Evolutionary conservation across 2,113 vertebrate genomes (phyloP).

Genomic region (Alces alces): DNA sequence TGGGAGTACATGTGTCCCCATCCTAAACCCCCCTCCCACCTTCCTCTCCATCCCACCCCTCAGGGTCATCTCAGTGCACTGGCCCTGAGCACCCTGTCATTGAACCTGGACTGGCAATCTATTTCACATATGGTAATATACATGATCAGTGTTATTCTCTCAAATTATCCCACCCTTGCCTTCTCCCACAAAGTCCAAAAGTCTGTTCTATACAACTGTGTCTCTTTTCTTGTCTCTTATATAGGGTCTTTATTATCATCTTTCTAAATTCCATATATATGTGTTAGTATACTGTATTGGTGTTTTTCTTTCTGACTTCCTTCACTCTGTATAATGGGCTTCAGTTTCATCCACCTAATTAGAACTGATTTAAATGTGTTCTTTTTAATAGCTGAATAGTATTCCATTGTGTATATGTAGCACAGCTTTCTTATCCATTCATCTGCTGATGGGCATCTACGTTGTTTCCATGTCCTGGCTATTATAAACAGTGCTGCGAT

Average conservation of each 20-base stretch:
- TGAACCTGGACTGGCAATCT: background rate
- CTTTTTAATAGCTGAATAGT: background rate
- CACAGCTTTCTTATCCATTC: background rate
- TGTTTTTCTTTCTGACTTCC: background rate
- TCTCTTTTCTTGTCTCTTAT: background rate
- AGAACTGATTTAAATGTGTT: background rate
- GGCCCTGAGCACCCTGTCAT: background rate
- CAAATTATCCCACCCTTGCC: background rate
- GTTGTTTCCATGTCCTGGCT: background rate
- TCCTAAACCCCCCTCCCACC: too few relatives aligned
- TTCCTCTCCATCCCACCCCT: too few relatives aligned
- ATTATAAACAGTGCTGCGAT: background rate
- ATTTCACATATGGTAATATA: background rate
- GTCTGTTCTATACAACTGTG: background rate
- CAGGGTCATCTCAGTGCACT: too few relatives aligned
- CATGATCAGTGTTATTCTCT: background rate
- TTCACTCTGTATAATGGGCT: background rate
- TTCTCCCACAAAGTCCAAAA: background rate
- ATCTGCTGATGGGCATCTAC: background rate
- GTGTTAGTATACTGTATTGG: background rate
- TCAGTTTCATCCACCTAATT: background rate
- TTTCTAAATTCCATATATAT: background rate
- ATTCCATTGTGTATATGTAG: background rate
- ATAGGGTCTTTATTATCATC: background rate
- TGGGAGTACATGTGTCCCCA: too few relatives aligned